A percentile compares a stretch with the other conserved stretches of the same genome.
phyloP scores from a whole-genome alignment of 2,888 invertebrate species.

The Cheilosia vernalis region DNA sequence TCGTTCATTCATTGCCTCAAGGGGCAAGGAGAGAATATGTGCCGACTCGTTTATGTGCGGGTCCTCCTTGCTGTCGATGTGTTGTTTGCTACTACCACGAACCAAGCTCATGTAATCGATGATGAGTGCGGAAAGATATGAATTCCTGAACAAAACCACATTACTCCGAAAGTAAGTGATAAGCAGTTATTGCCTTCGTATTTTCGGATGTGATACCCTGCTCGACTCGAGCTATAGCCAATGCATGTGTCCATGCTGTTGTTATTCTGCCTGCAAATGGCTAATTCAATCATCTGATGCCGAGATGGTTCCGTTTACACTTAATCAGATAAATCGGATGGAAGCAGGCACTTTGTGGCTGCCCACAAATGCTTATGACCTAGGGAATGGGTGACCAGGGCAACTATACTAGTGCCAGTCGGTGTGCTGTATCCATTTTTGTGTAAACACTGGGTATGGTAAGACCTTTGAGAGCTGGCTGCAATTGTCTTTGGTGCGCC shows the following conservation, averaged over 20 bases:
- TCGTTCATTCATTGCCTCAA: constrained; percentile 74
- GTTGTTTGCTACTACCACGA: constrained; percentile 16
- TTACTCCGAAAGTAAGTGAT: constrained; percentile 77
- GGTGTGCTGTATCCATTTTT: constrained; percentile 68
- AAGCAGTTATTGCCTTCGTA: constrained; percentile 76
- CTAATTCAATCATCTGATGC: constrained; percentile 81
- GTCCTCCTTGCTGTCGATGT: constrained; percentile 55
- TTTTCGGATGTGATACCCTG: constrained; percentile 58
- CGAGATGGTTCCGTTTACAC: constrained; percentile 77
- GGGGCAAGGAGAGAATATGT: constrained; percentile 73
- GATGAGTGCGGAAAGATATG: constrained; percentile 75
- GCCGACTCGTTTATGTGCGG: constrained; percentile 73
- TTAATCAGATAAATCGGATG: constrained; percentile 77
- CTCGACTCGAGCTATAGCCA: constrained; percentile 1
- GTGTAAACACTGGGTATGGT: constrained; percentile 64
- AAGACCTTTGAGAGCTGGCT: constrained; percentile 60
- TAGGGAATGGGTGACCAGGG: constrained; percentile 45
- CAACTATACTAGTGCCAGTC: constrained; percentile 32
- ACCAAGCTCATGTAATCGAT: constrained; percentile 66
- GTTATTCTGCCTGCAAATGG: constrained; percentile 78
- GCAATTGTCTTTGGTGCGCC: constrained; percentile 69
- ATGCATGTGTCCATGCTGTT: constrained; percentile 68
- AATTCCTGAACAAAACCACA: constrained; percentile 76
- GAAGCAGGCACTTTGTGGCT: constrained; percentile 77
- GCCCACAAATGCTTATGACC: constrained; percentile 74